Evolutionary conservation across 2,113 vertebrate genomes (phyloP).

Genomic region (Apistogramma diplotaenia): DNA sequence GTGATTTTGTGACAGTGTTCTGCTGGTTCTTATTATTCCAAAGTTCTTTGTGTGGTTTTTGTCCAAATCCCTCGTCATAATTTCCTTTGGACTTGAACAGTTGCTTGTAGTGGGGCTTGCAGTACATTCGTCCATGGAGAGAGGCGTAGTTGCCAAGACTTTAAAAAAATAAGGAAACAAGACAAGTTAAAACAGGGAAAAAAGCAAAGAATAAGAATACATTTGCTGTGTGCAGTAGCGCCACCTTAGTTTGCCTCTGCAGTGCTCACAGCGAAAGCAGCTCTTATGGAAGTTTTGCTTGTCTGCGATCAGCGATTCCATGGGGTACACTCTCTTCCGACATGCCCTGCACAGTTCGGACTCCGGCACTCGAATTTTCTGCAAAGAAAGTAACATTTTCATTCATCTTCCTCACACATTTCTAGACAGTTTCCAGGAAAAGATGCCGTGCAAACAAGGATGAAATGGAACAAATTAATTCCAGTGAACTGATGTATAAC

Average conservation of each 20-base stretch:
- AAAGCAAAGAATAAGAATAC: neutral
- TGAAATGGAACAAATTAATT: neutral
- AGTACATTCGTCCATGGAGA: slow-evolving; percentile 97
- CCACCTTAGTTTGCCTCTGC: slow-evolving; percentile 92
- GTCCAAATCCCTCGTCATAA: slow-evolving; percentile 97
- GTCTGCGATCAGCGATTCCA: slow-evolving; percentile 92
- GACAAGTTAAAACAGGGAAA: neutral
- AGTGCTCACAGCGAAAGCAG: slow-evolving; percentile 94
- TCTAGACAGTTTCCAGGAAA: neutral
- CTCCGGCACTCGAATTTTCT: slow-evolving; percentile 90
- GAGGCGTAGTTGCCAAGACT: slow-evolving; percentile 95
- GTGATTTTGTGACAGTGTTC: slow-evolving; percentile 54
- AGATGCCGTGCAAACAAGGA: neutral
- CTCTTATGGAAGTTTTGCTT: slow-evolving; percentile 96
- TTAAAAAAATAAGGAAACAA: neutral
- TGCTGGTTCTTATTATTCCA: slow-evolving; percentile 82
- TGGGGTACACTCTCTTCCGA: slow-evolving; percentile 93
- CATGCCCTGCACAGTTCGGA: slow-evolving; percentile 89
- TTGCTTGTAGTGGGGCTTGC: slow-evolving; percentile 96
- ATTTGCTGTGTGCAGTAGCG: neutral
- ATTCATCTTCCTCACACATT: neutral
- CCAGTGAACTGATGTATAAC: neutral
- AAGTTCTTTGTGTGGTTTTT: slow-evolving; percentile 90
- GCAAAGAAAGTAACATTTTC: slow-evolving; percentile 24
- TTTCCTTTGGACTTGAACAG: slow-evolving; percentile 98